Conservation (phyloP, 2,888 invertebrate species). For the Theristus sp. region DNA sequence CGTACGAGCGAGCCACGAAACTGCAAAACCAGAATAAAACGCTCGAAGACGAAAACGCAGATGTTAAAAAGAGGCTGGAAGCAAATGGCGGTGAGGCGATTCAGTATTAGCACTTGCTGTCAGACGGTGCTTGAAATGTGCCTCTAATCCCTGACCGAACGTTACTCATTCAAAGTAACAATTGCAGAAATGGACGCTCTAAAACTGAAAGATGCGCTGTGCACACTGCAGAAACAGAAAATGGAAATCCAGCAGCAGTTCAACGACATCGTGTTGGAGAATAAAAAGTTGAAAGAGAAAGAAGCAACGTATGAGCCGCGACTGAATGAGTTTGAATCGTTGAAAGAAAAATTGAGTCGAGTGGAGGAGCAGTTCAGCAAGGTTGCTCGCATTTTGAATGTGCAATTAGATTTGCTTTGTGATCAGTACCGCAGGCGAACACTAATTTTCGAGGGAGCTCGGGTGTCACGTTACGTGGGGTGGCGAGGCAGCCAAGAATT, state of each 20-base stretch:
- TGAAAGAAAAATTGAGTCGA: background rate
- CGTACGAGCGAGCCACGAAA: constrained; percentile 2
- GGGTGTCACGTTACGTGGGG: too few species aligned
- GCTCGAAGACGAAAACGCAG: background rate
- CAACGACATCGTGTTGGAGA: constrained; percentile 6
- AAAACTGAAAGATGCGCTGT: constrained; percentile 3
- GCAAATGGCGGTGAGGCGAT: background rate
- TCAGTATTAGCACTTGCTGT: too few species aligned
- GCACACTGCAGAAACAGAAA: constrained; percentile 4
- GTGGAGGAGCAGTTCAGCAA: background rate
- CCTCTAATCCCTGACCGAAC: too few species aligned
- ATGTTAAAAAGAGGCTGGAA: background rate
- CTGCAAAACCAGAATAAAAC: background rate
- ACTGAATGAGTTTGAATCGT: background rate
- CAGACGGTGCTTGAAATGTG: too few species aligned
- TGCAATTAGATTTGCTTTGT: too few species aligned
- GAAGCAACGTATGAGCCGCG: constrained; percentile 1
- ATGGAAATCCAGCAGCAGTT: constrained; percentile 2
- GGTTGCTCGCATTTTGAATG: too few species aligned
- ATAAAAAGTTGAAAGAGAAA: constrained; percentile 3
- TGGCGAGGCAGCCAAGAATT: too few species aligned
- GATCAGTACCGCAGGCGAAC: too few species aligned
- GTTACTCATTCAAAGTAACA: too few species aligned
- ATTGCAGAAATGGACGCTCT: background rate
- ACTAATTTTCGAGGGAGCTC: too few species aligned